phyloP scores from a whole-genome alignment of 2,888 invertebrate species.

The Lithophane socia region DNA sequence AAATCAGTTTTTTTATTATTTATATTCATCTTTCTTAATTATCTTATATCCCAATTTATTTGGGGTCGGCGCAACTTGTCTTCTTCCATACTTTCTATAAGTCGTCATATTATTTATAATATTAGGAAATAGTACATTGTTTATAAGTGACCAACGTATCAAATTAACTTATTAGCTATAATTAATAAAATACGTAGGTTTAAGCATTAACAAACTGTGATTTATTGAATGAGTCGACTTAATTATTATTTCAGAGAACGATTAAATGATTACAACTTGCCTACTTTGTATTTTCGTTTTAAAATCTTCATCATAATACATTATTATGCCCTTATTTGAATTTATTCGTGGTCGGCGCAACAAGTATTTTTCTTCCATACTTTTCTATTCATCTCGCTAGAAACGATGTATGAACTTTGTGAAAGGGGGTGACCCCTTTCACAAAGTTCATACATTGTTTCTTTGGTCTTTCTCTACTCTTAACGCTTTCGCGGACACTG shows the following conservation, averaged over 20 bases:
- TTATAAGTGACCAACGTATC: conserved; percentile 34
- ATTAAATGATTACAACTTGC: conserved; percentile 61
- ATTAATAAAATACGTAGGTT: conserved; percentile 46
- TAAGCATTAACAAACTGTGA: conserved; percentile 83
- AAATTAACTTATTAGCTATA: conserved; percentile 57
- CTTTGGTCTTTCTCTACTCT: neutral
- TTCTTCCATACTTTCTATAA: neutral
- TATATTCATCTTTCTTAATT: neutral
- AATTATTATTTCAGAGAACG: conserved; percentile 61
- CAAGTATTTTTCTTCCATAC: neutral
- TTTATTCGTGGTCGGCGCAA: neutral
- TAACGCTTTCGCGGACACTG: neutral
- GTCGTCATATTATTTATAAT: neutral
- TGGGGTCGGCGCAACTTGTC: no score
- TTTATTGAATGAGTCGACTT: conserved; percentile 74
- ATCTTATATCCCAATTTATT: neutral
- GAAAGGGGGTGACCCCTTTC: no score
- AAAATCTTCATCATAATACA: neutral
- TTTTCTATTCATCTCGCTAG: no score
- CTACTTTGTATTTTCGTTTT: conserved; percentile 7
- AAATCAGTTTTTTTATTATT: neutral
- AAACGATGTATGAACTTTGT: no score
- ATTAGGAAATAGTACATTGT: conserved; percentile 10
- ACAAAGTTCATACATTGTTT: neutral
- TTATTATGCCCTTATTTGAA: neutral